phyloP scores from a whole-genome alignment of 1,140 invertebrate species.

The Lanistes nyassanus region DNA sequence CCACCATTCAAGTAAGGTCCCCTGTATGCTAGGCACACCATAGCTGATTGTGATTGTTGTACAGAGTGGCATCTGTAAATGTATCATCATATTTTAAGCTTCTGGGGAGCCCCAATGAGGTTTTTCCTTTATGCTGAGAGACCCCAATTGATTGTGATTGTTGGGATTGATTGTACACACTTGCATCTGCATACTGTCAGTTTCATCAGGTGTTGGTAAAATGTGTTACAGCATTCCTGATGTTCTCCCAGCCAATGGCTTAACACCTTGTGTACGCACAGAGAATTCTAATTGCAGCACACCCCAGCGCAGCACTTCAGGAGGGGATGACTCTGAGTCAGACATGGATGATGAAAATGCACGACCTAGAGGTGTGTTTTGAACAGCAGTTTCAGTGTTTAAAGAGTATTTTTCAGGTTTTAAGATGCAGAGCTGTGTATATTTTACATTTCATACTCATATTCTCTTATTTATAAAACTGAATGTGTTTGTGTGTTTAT shows the following conservation, averaged over 20 bases:
- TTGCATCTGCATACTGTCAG: neutral
- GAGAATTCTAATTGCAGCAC: conserved; percentile 42
- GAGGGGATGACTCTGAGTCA: conserved; percentile 62
- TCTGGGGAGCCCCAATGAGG: conserved; percentile 12
- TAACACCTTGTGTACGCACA: neutral
- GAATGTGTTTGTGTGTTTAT: no score
- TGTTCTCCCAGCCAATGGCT: conserved; percentile 29
- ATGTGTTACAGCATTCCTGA: conserved; percentile 21
- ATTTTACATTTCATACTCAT: neutral
- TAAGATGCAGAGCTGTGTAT: neutral
- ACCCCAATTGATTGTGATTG: no score
- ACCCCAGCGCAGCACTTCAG: conserved; percentile 48
- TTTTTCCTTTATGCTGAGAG: neutral
- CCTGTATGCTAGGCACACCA: no score
- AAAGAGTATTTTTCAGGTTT: neutral
- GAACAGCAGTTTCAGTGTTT: neutral
- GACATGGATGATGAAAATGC: conserved; percentile 70
- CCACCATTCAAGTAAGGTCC: no score
- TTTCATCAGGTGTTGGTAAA: neutral
- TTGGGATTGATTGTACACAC: neutral
- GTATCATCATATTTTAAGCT: conserved; percentile 5
- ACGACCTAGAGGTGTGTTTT: conserved; percentile 65
- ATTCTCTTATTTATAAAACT: neutral
- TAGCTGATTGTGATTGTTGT: no score
- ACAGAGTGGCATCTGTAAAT: no score